A percentile compares a stretch with the other conserved stretches of the same genome.
These are phyloP conservation scores for Graphium colonna DNA, from an alignment of 2,888 invertebrate species.

Conservation along the genomic window DNA sequence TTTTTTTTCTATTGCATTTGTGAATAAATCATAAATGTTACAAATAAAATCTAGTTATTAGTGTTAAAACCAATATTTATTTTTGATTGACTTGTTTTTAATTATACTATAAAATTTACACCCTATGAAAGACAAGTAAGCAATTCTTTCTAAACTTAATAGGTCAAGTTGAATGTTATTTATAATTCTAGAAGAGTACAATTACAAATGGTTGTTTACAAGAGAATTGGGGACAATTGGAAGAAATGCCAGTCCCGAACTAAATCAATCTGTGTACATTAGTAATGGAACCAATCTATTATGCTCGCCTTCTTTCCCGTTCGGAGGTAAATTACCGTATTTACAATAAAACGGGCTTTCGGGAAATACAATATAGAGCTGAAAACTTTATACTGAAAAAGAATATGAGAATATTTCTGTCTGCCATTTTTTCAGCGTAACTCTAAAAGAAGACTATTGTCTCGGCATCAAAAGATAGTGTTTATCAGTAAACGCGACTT, in stretches of 20 bases:
- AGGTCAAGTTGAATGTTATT: neutral
- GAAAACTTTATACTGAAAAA: neutral
- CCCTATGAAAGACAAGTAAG: too few relatives aligned
- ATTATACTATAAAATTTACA: too few relatives aligned
- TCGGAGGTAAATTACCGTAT: neutral
- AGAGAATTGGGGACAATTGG: constrained; percentile 28
- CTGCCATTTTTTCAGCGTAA: too few relatives aligned
- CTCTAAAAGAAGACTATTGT: too few relatives aligned
- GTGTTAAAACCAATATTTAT: too few relatives aligned
- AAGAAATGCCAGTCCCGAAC: constrained; percentile 33
- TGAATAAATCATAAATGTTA: too few relatives aligned
- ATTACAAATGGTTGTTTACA: constrained; percentile 31
- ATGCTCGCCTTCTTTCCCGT: constrained; percentile 31
- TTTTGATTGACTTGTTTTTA: too few relatives aligned
- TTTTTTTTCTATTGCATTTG: too few relatives aligned
- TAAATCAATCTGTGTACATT: constrained; percentile 37
- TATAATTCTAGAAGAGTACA: constrained; percentile 22
- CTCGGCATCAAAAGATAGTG: too few relatives aligned
- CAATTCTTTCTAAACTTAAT: neutral
- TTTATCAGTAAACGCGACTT: too few relatives aligned
- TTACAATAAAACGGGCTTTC: constrained; percentile 2
- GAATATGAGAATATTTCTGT: neutral
- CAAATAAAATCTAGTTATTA: too few relatives aligned
- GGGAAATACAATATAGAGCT: too few relatives aligned
- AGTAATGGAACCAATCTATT: constrained; percentile 46